Evolutionary conservation across 2,888 invertebrate species (phyloP), one percentile per base, ranked within the genome.

Genomic region (Mimachlamys varia): DNA sequence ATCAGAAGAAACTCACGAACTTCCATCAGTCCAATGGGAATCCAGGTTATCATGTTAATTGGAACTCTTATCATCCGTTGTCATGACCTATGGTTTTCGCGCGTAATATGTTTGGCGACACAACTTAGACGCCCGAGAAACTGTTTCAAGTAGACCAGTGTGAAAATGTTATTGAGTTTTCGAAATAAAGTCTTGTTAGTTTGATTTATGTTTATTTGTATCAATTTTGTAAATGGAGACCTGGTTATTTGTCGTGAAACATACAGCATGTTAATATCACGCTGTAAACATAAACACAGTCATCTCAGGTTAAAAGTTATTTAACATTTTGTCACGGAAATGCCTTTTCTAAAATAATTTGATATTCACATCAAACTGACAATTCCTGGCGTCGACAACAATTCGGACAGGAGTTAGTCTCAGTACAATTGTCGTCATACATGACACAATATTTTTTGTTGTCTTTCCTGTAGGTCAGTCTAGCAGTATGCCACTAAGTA

Each of bases 371-470:
- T 33, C 27, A 76, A 76, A 33, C 76, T 33, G 13, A 76, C 33
- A 33, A 76, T 27, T 15, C 22, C 3, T 22, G n/a, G 3, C 19
- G 10, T 22, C 33, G 76, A 27, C 1, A 27, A 76, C 2, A 33
- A 76, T 53, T 53, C 12, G 17, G 12, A 53, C 19, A 10, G 27
- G 76, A 33, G 27, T 33, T 33, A 27, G 33, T 13, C 33, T 3
- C 17, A 12, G 27, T 22, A 13, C 33, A 5, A 62, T 62, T 76
- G 76, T 76, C 76, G 76, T 76, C 76, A 76, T 76, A 76, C 33
- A 33, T 76, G 76, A 76, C 76, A 76, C 76, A 33, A 76, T 76
- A 76, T 76, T 76, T 76, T 76, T 76, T 76, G 55, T 58, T 76
- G 19, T 76, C 10, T 33, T 76, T 76, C 33, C 44, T 44, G 3